These are phyloP conservation scores for Selenia dentaria DNA, from an alignment of 2,888 invertebrate species.

Conservation along the genomic window DNA sequence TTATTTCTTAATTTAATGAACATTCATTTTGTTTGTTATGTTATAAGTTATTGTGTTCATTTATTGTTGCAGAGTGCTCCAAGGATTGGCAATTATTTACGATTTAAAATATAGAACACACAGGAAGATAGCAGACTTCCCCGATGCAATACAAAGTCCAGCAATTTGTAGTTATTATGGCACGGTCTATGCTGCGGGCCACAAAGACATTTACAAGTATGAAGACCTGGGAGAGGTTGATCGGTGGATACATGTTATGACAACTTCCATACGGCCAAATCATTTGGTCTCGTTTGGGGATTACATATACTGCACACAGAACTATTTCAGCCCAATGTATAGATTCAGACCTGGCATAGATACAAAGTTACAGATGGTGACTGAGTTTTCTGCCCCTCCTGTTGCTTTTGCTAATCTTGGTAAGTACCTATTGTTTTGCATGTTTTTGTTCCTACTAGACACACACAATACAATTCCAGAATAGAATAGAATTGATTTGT, in stretches of 20 bases:
- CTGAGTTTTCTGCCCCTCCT: constrained; percentile 53
- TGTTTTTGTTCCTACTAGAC: too few relatives aligned
- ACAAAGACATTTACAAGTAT: constrained; percentile 60
- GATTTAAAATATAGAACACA: constrained; percentile 57
- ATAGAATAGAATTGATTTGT: too few relatives aligned
- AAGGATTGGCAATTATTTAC: constrained; percentile 59
- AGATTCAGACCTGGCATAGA: constrained; percentile 60
- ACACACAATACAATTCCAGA: too few relatives aligned
- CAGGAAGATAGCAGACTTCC: constrained; percentile 57
- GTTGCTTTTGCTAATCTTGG: constrained; percentile 60
- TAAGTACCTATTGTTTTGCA: constrained; percentile 46
- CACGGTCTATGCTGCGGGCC: constrained; percentile 57
- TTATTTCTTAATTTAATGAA: too few relatives aligned
- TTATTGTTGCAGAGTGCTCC: constrained; percentile 62
- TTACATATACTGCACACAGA: constrained; percentile 66
- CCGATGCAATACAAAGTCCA: constrained; percentile 67
- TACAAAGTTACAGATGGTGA: constrained; percentile 44
- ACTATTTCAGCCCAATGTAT: constrained; percentile 59
- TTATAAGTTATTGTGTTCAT: too few relatives aligned
- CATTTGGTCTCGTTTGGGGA: constrained; percentile 59
- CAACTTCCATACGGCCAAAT: constrained; percentile 52
- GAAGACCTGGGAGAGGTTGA: constrained; percentile 47
- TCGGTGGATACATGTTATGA: constrained; percentile 48
- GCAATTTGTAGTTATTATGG: constrained; percentile 61
- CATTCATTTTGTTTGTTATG: too few relatives aligned